Percentiles rank a stretch among this genome's conserved stretches.
phyloP scores from a whole-genome alignment of 2,797 vertebrate genomes.

The Odontamblyopus rebecca region DNA sequence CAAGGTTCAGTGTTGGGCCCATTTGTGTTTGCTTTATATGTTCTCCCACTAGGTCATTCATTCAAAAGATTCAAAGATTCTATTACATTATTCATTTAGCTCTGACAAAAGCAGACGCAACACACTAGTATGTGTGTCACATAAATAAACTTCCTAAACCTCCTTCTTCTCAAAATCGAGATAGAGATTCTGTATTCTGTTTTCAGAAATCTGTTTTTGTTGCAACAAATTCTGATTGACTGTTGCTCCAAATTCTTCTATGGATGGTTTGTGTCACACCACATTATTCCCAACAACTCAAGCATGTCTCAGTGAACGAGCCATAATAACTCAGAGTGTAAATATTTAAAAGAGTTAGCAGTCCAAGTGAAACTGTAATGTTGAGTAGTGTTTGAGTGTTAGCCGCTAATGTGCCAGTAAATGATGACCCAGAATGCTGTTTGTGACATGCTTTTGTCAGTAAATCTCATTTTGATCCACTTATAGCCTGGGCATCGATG shows the following conservation, averaged over 20 bases:
- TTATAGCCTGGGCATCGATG: constrained; percentile 18
- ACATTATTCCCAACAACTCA: constrained; percentile 42
- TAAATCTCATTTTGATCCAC: constrained; percentile 42
- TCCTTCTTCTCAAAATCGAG: no score
- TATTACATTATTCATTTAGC: no score
- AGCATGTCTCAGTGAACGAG: constrained; percentile 27
- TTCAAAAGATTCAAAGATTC: no score
- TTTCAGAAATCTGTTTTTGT: not conserved
- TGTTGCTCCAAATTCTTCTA: not conserved
- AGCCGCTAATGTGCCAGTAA: constrained; percentile 52
- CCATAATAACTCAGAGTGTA: constrained; percentile 46
- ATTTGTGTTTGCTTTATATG: no score
- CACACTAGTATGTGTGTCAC: no score
- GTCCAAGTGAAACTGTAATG: constrained; percentile 32
- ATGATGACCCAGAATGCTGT: constrained; percentile 33
- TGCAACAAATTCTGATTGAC: not conserved
- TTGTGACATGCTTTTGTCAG: constrained; percentile 43
- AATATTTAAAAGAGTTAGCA: constrained; percentile 61
- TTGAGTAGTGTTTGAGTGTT: constrained; percentile 56
- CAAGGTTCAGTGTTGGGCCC: no score
- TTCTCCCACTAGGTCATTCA: no score
- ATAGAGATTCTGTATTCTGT: not conserved
- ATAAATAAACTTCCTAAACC: no score
- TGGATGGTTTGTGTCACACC: constrained; percentile 12
- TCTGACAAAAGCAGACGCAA: no score